These are phyloP conservation scores for Danaus chrysippus DNA, from an alignment of 2,888 invertebrate genomes.

Conservation along the genomic window DNA sequence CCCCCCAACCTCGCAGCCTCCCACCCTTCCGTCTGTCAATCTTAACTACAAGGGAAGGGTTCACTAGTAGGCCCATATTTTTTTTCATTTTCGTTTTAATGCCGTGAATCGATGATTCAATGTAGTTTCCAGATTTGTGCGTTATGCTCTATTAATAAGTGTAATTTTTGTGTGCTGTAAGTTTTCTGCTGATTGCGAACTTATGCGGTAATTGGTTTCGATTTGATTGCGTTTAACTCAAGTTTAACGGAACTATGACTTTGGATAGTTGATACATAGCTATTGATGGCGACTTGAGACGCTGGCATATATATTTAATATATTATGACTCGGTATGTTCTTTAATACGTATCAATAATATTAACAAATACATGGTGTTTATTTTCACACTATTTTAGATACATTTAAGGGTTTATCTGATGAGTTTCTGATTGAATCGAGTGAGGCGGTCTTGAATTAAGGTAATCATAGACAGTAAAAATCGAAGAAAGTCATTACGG, in stretches of 20 bases:
- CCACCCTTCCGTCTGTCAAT: slow-evolving; percentile 77
- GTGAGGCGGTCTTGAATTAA: slow-evolving; percentile 15
- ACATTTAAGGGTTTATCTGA: too few species aligned
- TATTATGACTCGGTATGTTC: too few species aligned
- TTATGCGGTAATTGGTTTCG: slow-evolving; percentile 31
- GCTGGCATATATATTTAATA: slow-evolving; percentile 3
- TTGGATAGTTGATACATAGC: not conserved
- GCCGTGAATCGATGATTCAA: slow-evolving; percentile 61
- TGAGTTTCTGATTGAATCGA: too few species aligned
- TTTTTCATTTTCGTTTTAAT: slow-evolving; percentile 67
- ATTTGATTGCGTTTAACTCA: slow-evolving; percentile 14
- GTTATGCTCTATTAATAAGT: slow-evolving; percentile 32
- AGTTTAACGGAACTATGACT: slow-evolving; percentile 3
- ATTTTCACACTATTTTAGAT: too few species aligned
- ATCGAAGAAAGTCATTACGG: slow-evolving; percentile 36
- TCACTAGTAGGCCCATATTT: slow-evolving; percentile 63
- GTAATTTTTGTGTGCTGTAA: slow-evolving; percentile 29
- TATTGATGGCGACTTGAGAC: not conserved
- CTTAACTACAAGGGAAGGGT: slow-evolving; percentile 70
- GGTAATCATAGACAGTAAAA: slow-evolving; percentile 27
- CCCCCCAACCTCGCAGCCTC: slow-evolving; percentile 52
- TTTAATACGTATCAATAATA: too few species aligned
- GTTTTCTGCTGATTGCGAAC: slow-evolving; percentile 30
- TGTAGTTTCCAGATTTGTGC: slow-evolving; percentile 35
- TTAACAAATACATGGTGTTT: too few species aligned